These are phyloP conservation scores for Holacanthus passer DNA, from an alignment of 2,113 vertebrate genomes.

Conservation along the genomic window DNA sequence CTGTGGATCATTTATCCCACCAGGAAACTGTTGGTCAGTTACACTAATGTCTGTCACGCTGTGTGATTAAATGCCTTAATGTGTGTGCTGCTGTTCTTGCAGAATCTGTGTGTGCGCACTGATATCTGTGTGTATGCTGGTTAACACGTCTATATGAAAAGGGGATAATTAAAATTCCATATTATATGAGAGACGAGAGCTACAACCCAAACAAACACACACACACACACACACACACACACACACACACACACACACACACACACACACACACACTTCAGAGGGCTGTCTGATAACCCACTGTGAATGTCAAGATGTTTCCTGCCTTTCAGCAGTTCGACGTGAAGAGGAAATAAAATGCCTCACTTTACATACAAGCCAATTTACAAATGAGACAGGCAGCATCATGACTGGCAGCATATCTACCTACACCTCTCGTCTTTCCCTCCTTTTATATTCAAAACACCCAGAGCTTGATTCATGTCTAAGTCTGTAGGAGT, in stretches of 20 bases:
- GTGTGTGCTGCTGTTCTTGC: neutral
- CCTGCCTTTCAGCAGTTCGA: constrained; percentile 8
- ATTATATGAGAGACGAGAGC: constrained; percentile 11
- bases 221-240: no score
- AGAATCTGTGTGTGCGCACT: neutral
- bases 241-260: neutral
- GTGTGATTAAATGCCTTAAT: constrained; percentile 29
- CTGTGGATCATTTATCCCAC: constrained; percentile 29
- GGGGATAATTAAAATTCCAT: constrained; percentile 14
- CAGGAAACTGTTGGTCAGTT: constrained; percentile 30
- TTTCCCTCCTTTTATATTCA: neutral
- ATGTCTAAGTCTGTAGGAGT: neutral
- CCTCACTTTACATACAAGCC: neutral
- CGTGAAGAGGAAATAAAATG: constrained; percentile 15
- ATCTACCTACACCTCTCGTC: neutral
- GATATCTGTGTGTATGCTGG: neutral
- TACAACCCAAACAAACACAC: neutral
- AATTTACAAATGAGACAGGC: constrained; percentile 22
- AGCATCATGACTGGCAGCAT: constrained; percentile 2
- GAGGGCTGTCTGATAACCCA: constrained; percentile 5
- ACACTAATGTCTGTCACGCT: neutral
- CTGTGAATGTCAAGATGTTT: constrained; percentile 27
- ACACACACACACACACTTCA: constrained; percentile 15
- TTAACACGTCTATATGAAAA: constrained; percentile 13
- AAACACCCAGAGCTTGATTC: neutral